A percentile compares a stretch with the other conserved stretches of the same genome.
These are phyloP conservation scores for Rhyzopertha dominica DNA, from an alignment of 1,140 invertebrate genomes.

Conservation along the genomic window DNA sequence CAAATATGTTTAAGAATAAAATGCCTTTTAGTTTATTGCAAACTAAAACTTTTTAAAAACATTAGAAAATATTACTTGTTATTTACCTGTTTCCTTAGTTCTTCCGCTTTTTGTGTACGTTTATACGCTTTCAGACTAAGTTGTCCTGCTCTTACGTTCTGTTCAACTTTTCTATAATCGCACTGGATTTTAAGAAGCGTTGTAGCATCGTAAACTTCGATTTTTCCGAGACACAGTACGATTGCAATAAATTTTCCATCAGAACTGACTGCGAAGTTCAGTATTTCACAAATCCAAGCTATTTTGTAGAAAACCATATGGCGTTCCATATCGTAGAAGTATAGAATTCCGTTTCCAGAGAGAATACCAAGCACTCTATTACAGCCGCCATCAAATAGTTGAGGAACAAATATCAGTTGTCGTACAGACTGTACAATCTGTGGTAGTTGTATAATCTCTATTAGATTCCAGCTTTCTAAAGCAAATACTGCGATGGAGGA, in stretches of 20 bases:
- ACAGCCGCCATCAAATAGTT: slow-evolving; percentile 57
- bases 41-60: too few relatives aligned
- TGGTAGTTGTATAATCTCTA: slow-evolving; percentile 51
- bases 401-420: slow-evolving; percentile 54
- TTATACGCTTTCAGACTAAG: slow-evolving; percentile 6
- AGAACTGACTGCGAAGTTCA: slow-evolving; percentile 50
- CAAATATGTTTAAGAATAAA: too few relatives aligned
- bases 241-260: slow-evolving; percentile 55
- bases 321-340: slow-evolving; percentile 53
- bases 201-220: slow-evolving; percentile 51
- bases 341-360: slow-evolving; percentile 50
- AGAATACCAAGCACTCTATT: slow-evolving; percentile 56
- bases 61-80: too few relatives aligned
- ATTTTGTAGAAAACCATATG: slow-evolving; percentile 46
- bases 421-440: slow-evolving; percentile 50
- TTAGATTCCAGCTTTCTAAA: slow-evolving; percentile 53
- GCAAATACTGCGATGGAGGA: slow-evolving; percentile 53
- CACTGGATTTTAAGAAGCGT: too few relatives aligned
- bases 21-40: too few relatives aligned
- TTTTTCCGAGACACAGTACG: slow-evolving; percentile 54
- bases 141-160: slow-evolving; percentile 17
- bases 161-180: slow-evolving; percentile 9
- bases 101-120: slow-evolving; percentile 13
- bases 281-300: slow-evolving; percentile 47
- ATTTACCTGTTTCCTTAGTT: slow-evolving; percentile 13